A percentile compares a stretch with the other conserved stretches of the same genome.
These are phyloP conservation scores for Melanostoma scalare DNA, from an alignment of 2,888 invertebrate genomes.

Conservation along the genomic window DNA sequence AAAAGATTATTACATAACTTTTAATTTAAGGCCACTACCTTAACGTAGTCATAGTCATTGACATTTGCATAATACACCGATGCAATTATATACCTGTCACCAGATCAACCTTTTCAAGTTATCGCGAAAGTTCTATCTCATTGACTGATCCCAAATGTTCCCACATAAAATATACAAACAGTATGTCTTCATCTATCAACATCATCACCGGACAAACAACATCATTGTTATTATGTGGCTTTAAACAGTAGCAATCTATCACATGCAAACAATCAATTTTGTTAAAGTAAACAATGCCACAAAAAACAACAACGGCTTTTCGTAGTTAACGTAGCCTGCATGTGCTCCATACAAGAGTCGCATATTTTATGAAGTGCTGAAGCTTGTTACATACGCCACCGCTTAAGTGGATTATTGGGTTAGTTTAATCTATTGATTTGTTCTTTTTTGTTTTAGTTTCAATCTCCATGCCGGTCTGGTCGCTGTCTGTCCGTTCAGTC, in stretches of 20 bases:
- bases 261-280: conserved; percentile 51
- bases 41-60: conserved; percentile 11
- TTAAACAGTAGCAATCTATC: conserved; percentile 61
- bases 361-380: conserved; percentile 64
- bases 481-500: conserved; percentile 15
- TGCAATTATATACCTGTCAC: background rate
- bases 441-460: conserved; percentile 8
- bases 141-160: conserved; percentile 6
- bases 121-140: background rate
- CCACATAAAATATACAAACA: conserved; percentile 19
- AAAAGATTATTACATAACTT: no score
- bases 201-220: conserved; percentile 18
- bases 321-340: background rate
- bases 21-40: no score
- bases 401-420: conserved; percentile 68
- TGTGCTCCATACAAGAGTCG: no score
- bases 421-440: conserved; percentile 35
- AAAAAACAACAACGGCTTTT: background rate
- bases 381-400: conserved; percentile 45
- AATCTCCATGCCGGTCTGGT: conserved; percentile 34
- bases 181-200: conserved; percentile 22
- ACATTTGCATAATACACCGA: conserved; percentile 3
- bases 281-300: background rate
- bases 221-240: conserved; percentile 58
- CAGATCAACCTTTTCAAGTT: conserved; percentile 19